Base-by-base conservation (phyloP, 1,140 invertebrate genomes). In the Battus philenor region DNA sequence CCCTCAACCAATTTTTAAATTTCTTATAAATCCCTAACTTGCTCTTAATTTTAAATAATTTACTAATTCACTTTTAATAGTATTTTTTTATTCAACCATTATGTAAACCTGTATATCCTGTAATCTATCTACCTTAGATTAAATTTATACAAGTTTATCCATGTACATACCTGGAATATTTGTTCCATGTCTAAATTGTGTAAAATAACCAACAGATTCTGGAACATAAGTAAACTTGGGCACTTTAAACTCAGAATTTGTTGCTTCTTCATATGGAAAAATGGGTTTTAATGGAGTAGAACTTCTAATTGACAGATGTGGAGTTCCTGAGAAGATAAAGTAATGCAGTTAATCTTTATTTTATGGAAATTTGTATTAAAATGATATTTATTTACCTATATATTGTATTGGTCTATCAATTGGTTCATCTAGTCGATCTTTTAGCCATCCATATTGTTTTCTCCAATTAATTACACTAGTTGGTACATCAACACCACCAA, bases 351-450 rank as follows among this genome's bases (percentile, higher is more conserved):
- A 3, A 20, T 6, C 2, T 20, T 20, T 20, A 20, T 6, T 3
- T 20, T 3, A 20, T 3, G 6, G 6, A 20, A 20, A 20, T 20
- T 2, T 3, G 18, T 13, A 16, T 33, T 16, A n/a, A 13, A 43
- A 33, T 9, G 44, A 43, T 29, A 44, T 12, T 22, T 36, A 44
- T 7, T 51, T 70, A 64, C 89, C 90, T 16, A 83, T 58, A 63
- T 94, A 95, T 53, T 94, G 91, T 12, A 95, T 86, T 33, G 86
- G 63, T 46, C 90, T 78, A 70, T 94, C 88, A 7, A 90, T 60
- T 5, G 88, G 87, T 15, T 91, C 86, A 50, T 91, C 54, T 3
- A 68, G 69, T 29, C 59, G 51, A 1, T 83, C 51, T 70, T 87
- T 86, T 2, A 71, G 53, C 66, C 69, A 86, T 0, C 56, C 47